A percentile compares a stretch with the other conserved stretches of the same genome.
These are phyloP conservation scores for Creontiades dilutus DNA, from an alignment of 2,888 invertebrate species.

Conservation along the genomic window DNA sequence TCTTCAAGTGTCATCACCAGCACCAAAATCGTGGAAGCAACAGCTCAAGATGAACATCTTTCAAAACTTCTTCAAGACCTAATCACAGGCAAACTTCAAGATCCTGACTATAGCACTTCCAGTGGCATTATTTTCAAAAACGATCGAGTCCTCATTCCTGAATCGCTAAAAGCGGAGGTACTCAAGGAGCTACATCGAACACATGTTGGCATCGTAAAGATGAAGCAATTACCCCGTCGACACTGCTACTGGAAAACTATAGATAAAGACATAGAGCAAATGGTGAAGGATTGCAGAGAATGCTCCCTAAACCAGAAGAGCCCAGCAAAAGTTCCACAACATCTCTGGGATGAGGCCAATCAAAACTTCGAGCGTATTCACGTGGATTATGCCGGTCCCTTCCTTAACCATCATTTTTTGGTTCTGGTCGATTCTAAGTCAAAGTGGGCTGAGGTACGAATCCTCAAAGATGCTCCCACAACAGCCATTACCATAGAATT, in stretches of 20 bases:
- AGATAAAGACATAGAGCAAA: constrained; percentile 76
- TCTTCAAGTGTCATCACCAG: constrained; percentile 20
- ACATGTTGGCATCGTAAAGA: constrained; percentile 76
- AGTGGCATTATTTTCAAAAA: constrained; percentile 70
- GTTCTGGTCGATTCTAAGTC: constrained; percentile 76
- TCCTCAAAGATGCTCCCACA: constrained; percentile 62
- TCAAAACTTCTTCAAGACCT: constrained; percentile 48
- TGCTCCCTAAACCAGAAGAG: constrained; percentile 71
- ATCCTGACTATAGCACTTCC: constrained; percentile 22
- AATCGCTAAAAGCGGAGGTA: constrained; percentile 71
- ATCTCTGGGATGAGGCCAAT: constrained; percentile 52
- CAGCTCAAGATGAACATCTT: constrained; percentile 21
- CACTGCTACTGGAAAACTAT: constrained; percentile 76
- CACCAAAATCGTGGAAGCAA: constrained; percentile 21
- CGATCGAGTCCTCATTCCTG: constrained; percentile 74
- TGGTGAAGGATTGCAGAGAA: constrained; percentile 75
- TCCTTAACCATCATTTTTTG: constrained; percentile 73
- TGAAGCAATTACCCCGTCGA: constrained; percentile 76
- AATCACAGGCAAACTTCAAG: constrained; percentile 14
- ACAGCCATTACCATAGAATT: constrained; percentile 67
- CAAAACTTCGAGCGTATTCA: constrained; percentile 47
- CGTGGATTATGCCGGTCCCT: constrained; percentile 50
- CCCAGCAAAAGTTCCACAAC: constrained; percentile 44
- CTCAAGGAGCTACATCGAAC: constrained; percentile 76
- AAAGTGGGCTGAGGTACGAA: constrained; percentile 75